phyloP scores from a whole-genome alignment of 2,797 vertebrate species.

The Pangasius larnaudii region DNA sequence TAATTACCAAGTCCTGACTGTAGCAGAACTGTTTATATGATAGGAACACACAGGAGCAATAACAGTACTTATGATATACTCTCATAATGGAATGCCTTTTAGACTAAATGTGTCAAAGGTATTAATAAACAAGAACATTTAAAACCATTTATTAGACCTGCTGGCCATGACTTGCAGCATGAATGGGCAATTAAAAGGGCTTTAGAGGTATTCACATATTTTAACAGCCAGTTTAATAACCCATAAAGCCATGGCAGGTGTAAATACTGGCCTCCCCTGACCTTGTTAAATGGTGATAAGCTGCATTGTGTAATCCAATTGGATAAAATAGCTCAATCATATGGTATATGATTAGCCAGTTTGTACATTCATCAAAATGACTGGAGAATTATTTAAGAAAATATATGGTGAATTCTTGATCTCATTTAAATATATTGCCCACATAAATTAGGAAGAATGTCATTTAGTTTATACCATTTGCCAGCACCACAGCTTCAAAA shows the following conservation, averaged over 20 bases:
- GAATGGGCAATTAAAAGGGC: slow-evolving; percentile 66
- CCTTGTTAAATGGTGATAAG: slow-evolving; percentile 46
- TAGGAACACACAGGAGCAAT: slow-evolving; percentile 48
- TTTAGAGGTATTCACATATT: slow-evolving; percentile 69
- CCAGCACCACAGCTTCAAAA: slow-evolving; percentile 25
- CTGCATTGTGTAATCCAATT: slow-evolving; percentile 41
- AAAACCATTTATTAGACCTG: slow-evolving; percentile 64
- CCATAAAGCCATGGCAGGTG: slow-evolving; percentile 69
- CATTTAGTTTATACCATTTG: slow-evolving; percentile 36
- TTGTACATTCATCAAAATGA: slow-evolving; percentile 44
- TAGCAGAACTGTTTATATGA: slow-evolving; percentile 25
- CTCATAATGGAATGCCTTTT: slow-evolving; percentile 48
- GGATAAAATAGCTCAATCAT: slow-evolving; percentile 26
- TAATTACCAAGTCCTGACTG: slow-evolving; percentile 26
- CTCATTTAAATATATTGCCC: slow-evolving; percentile 66
- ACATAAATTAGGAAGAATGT: slow-evolving; percentile 51
- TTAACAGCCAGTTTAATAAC: slow-evolving; percentile 61
- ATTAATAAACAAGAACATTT: slow-evolving; percentile 64
- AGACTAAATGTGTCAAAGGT: slow-evolving; percentile 63
- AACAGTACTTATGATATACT: slow-evolving; percentile 28
- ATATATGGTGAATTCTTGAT: slow-evolving; percentile 53
- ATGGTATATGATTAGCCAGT: slow-evolving; percentile 28
- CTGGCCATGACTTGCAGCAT: slow-evolving; percentile 65
- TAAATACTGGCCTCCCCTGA: slow-evolving; percentile 57
- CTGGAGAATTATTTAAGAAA: slow-evolving; percentile 51